Conservation (phyloP, 2,797 vertebrate species). For the Chloroceryle inda region DNA sequence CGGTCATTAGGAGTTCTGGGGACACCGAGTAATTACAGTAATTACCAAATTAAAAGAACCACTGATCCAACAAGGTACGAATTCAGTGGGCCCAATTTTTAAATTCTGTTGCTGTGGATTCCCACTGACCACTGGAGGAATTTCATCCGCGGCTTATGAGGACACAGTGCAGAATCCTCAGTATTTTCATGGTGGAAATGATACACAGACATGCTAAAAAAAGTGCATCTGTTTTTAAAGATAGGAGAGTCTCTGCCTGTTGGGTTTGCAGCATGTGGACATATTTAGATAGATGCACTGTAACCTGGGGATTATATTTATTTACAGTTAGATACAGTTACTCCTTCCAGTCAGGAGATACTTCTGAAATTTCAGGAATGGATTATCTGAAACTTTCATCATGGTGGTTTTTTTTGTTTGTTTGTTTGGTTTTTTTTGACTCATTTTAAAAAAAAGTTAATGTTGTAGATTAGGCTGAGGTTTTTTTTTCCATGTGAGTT, state of each 20-base stretch:
- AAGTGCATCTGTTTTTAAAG: constrained; percentile 42
- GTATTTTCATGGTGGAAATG: constrained; percentile 51
- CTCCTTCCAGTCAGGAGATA: background rate
- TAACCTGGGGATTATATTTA: background rate
- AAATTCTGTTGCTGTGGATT: background rate
- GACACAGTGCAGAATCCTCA: background rate
- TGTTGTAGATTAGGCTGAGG: background rate
- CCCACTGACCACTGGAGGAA: background rate
- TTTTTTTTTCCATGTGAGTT: background rate
- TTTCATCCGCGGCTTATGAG: background rate
- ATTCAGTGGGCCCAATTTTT: background rate
- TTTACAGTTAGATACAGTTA: constrained; percentile 4
- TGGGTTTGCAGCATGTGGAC: constrained; percentile 26
- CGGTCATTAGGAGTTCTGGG: background rate
- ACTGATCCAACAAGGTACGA: background rate
- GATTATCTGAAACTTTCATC: background rate
- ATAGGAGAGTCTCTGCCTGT: constrained; percentile 58
- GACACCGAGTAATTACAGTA: background rate
- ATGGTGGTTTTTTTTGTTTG: background rate
- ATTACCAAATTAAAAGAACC: background rate
- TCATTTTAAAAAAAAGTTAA: background rate
- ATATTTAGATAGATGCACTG: background rate
- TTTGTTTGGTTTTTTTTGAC: background rate
- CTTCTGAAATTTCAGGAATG: constrained; percentile 21
- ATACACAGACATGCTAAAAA: background rate